These are phyloP conservation scores for Dione vanillae DNA, from an alignment of 2,888 invertebrate species.

Conservation along the genomic window DNA sequence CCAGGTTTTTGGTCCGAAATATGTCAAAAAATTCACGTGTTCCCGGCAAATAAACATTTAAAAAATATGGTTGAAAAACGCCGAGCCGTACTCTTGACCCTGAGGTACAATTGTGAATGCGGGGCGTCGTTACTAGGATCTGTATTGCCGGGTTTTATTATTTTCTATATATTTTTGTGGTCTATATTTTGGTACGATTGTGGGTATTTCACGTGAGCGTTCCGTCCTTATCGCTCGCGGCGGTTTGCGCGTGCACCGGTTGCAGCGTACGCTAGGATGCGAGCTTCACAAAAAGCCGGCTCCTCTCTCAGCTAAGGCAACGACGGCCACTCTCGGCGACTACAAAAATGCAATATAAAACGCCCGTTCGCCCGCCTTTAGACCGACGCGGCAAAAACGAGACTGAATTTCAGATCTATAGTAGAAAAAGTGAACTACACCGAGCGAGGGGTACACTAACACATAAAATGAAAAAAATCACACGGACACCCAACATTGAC, in stretches of 20 bases:
- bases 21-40: slow-evolving; percentile 78
- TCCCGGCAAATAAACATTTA: slow-evolving; percentile 78
- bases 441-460: slow-evolving; percentile 84
- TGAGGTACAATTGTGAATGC: slow-evolving; percentile 82
- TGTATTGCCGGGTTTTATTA: slow-evolving; percentile 82
- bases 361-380: slow-evolving; percentile 80
- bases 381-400: slow-evolving; percentile 84
- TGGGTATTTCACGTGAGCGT: slow-evolving; percentile 76
- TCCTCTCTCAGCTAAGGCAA: slow-evolving; percentile 52
- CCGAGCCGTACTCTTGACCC: slow-evolving; percentile 80
- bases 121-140: slow-evolving; percentile 81
- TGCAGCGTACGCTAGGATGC: slow-evolving; percentile 68
- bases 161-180: slow-evolving; percentile 80
- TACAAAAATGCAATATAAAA: slow-evolving; percentile 79
- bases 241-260: slow-evolving; percentile 74
- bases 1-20: slow-evolving; percentile 75
- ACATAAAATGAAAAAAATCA: slow-evolving; percentile 84
- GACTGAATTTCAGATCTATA: slow-evolving; percentile 85
- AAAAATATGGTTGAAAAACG: slow-evolving; percentile 69
- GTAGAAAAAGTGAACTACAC: slow-evolving; percentile 85
- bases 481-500: slow-evolving; percentile 79
- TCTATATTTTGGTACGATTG: slow-evolving; percentile 72
- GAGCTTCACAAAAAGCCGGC: slow-evolving; percentile 75
- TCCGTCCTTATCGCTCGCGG: slow-evolving; percentile 72
- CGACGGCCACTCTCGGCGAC: slow-evolving; percentile 66